Evolutionary conservation across 2,797 vertebrate genomes (phyloP).

Genomic region (Heterohyrax brucei): DNA sequence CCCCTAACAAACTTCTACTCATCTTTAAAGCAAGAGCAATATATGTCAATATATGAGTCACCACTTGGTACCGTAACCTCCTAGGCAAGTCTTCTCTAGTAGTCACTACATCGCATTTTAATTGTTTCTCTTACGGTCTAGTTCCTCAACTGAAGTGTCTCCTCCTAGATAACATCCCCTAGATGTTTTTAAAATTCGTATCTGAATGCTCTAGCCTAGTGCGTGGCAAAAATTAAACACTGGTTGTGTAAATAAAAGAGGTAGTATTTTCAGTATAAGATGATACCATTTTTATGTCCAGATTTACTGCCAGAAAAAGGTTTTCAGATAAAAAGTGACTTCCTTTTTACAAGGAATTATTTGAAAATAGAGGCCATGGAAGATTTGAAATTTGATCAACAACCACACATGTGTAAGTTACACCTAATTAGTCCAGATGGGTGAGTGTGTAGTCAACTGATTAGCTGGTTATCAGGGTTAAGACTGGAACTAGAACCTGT

Average conservation of each 20-base stretch:
- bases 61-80: not conserved
- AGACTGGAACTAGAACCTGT: not conserved
- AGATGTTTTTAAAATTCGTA: conserved; percentile 46
- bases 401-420: not conserved
- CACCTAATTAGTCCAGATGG: not conserved
- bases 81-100: not conserved
- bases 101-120: not conserved
- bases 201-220: conserved; percentile 17
- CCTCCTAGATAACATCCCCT: not conserved
- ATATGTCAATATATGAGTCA: not conserved
- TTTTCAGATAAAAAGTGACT: not conserved
- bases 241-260: not conserved
- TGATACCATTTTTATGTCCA: not conserved
- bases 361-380: conserved; percentile 35
- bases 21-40: not conserved
- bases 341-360: conserved; percentile 45
- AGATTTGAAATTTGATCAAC: not conserved
- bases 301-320: not conserved
- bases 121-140: not conserved
- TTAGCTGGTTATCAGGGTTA: not conserved
- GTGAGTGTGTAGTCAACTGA: not conserved
- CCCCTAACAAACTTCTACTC: not conserved
- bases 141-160: conserved; percentile 17
- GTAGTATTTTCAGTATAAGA: conserved; percentile 40
- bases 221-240: not conserved